Conservation (phyloP, 1,140 invertebrate species). For the Chironomus tepperi region DNA sequence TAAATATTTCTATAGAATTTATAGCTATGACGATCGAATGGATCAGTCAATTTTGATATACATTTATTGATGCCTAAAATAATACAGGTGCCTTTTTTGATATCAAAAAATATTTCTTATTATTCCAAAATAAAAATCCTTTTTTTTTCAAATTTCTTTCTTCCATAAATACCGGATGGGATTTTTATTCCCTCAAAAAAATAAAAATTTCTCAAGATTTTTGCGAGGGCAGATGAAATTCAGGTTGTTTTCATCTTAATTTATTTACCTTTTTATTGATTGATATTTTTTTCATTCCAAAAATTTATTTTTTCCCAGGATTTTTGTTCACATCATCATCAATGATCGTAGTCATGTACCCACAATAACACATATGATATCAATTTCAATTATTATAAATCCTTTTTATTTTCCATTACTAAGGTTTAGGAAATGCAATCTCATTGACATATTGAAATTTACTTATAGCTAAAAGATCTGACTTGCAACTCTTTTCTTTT, state of each 20-base stretch:
- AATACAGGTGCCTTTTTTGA: slow-evolving; percentile 22
- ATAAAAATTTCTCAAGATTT: slow-evolving; percentile 8
- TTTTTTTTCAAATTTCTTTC: background rate
- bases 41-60: background rate
- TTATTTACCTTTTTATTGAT: background rate
- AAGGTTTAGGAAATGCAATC: too few relatives aligned
- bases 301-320: too few relatives aligned
- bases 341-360: too few relatives aligned
- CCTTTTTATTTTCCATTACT: too few relatives aligned
- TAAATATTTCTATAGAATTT: background rate
- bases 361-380: too few relatives aligned
- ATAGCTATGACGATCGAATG: background rate
- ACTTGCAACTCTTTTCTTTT: too few relatives aligned
- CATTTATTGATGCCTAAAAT: background rate
- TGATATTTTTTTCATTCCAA: slow-evolving; percentile 9
- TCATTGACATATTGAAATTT: too few relatives aligned
- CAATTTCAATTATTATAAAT: too few relatives aligned
- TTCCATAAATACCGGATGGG: slow-evolving; percentile 16
- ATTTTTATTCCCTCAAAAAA: slow-evolving; percentile 1
- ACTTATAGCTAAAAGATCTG: too few relatives aligned
- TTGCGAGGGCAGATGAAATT: slow-evolving; percentile 19
- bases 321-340: too few relatives aligned
- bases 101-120: slow-evolving; percentile 13
- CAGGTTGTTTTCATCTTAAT: background rate
- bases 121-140: background rate